Base-by-base conservation (phyloP, 2,888 invertebrate genomes). In the Monopis laevigella region DNA sequence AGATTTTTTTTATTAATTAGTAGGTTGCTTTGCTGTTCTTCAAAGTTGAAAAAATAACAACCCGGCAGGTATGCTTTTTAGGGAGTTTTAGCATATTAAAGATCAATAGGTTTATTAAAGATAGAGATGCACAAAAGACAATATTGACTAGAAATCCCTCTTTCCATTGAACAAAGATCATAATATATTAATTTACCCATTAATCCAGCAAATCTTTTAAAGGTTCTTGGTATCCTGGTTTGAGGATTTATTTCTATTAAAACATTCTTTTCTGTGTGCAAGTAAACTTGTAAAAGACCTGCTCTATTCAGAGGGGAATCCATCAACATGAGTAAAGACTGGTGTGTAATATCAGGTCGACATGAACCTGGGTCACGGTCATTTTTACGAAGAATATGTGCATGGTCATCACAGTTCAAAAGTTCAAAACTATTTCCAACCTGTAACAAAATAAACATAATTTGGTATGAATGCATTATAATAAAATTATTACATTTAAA, bases 241-340 rank as follows among this genome's bases (percentile, higher is more conserved):
- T 97, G 97, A 27, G 98, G 98, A 69, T 96, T 96, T 19, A 98
- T 87, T 87, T 96, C 96, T 54, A 97, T 96, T 0, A 97, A 82
- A 27, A 96, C 93, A 83, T 96, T 96, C 58, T 92, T 92, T 56
- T 89, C 91, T 3, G 96, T 96, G 55, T 91, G 93, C 42, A 96
- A 84, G 58, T 95, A 96, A 2, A 98, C 95, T 85, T 98, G 98
- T n/a, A 99, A 75, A 12, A 96, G 80, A 0, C 96, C 98, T 32
- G 98, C 96, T 54, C 98, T 84, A 66, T 99, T 99, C 29, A 99
- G 73, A 0, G 99, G 99, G 46, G 97, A 97, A 65, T 99, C 98
- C 82, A 98, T 88, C 36, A 99, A 82, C 97, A 98, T 99, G 1
- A 99, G 80, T 11, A 99, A 82, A 62, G 98, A 98, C 68, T 98